Base-by-base conservation (phyloP, 2,888 invertebrate species). In the Ornithoptera alexandrae region DNA sequence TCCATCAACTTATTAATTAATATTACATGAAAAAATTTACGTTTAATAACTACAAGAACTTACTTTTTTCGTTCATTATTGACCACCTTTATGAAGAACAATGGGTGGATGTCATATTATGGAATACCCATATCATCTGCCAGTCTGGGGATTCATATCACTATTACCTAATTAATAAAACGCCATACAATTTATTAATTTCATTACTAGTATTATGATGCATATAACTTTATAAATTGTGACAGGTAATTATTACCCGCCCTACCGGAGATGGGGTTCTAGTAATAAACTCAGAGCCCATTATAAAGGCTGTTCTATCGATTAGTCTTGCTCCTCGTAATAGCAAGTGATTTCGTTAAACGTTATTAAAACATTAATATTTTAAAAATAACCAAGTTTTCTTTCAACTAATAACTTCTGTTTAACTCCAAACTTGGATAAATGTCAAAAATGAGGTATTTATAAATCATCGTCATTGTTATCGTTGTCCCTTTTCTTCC, bases 281-380 rank as follows among this genome's bases (percentile, higher is more conserved):
- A 0, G 63, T 64, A 39, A 63, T 59, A 57, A 50, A 53, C 63
- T n/a, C 58, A 39, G 39, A 53, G 10, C 39, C 36, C 20, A 22
- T 15, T 59, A 68, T 62, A 58, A 68, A 39, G 7, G n/a, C 46
- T 46, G 63, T 10, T 20, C 50, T 64, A 68, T 63, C 68, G 63
- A 68, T 68, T 68, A 68, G 59, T 60, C n/a, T 63, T 36, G 6
- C 50, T 63, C 30, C 62, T 58, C 57, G 24, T 39, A 39, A 50
- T 59, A 20, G 20, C 63, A 53, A 57, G 62, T 58, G 62, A 53
- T 63, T 39, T 63, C 62, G 24, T 39, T 42, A 58, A 65, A 58
- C 22, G 20, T 8, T 46, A 2, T n/a, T 53, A 53, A 53, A 2
- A 53, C 18, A n/a, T 53, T n/a, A 53, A 53, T 8, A 18, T 5